Evolutionary conservation across 2,888 invertebrate species (phyloP).

Genomic region (Agrotis puta): DNA sequence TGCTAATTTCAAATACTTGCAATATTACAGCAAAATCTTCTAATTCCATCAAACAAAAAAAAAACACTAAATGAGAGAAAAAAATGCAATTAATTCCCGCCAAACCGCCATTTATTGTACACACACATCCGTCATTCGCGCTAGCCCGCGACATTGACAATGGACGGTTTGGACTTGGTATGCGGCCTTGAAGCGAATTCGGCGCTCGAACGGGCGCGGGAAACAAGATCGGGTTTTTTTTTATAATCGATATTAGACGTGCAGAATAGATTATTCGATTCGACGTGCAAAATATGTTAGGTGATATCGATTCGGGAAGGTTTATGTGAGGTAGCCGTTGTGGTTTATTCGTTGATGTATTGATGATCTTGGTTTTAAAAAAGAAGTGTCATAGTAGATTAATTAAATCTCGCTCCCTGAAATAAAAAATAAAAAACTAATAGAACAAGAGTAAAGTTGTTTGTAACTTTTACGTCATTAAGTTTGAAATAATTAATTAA

Average conservation of each 20-base stretch:
- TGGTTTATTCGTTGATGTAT: conserved; percentile 33
- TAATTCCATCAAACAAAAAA: neutral
- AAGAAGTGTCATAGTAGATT: neutral
- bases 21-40: neutral
- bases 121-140: conserved; percentile 82
- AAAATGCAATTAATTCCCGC: conserved; percentile 67
- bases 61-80: too few species aligned
- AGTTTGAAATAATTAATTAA: too few species aligned
- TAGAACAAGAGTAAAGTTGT: too few species aligned
- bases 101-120: conserved; percentile 70
- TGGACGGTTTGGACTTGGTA: conserved; percentile 87
- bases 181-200: conserved; percentile 89
- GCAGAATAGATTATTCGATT: conserved; percentile 75
- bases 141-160: conserved; percentile 88
- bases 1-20: too few species aligned
- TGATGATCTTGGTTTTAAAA: neutral
- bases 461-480: too few species aligned
- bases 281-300: conserved; percentile 68
- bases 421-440: neutral
- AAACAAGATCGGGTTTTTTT: conserved; percentile 80
- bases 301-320: conserved; percentile 55
- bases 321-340: conserved; percentile 49
- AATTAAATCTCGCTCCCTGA: neutral
- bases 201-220: conserved; percentile 78
- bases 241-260: conserved; percentile 75